These are phyloP conservation scores for Nemotelus pantherinus DNA, from an alignment of 2,888 invertebrate species.

Conservation along the genomic window DNA sequence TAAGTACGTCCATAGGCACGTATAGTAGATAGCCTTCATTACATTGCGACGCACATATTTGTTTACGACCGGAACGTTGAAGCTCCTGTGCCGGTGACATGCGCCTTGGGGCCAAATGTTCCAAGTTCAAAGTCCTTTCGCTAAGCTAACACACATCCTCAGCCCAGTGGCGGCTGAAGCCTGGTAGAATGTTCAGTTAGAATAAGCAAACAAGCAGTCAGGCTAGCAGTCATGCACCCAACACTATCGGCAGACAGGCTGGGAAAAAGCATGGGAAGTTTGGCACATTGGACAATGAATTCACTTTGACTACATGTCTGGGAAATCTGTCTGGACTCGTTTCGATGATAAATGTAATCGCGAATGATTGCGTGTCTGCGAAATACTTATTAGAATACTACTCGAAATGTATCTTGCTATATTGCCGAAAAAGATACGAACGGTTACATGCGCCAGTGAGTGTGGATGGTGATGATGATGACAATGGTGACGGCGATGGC, in stretches of 20 bases:
- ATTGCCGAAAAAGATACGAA: neutral
- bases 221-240: no score
- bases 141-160: neutral
- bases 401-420: neutral
- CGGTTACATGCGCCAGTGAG: no score
- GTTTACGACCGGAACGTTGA: neutral
- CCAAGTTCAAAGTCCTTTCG: constrained; percentile 33
- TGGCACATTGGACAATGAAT: constrained; percentile 17
- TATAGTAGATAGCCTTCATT: no score
- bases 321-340: constrained; percentile 12
- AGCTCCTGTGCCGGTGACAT: constrained; percentile 5
- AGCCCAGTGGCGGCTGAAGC: no score
- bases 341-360: constrained; percentile 4
- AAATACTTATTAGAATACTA: neutral
- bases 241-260: neutral
- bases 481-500: no score
- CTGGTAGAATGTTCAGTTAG: no score
- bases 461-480: no score
- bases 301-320: constrained; percentile 14
- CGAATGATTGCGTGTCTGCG: neutral
- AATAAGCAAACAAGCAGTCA: no score
- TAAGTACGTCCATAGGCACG: no score
- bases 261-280: constrained; percentile 3
- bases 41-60: neutral
- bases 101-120: neutral